A percentile compares a stretch with the other conserved stretches of the same genome.
phyloP scores from a whole-genome alignment of 2,888 invertebrate species.

The Electrophaes corylata region DNA sequence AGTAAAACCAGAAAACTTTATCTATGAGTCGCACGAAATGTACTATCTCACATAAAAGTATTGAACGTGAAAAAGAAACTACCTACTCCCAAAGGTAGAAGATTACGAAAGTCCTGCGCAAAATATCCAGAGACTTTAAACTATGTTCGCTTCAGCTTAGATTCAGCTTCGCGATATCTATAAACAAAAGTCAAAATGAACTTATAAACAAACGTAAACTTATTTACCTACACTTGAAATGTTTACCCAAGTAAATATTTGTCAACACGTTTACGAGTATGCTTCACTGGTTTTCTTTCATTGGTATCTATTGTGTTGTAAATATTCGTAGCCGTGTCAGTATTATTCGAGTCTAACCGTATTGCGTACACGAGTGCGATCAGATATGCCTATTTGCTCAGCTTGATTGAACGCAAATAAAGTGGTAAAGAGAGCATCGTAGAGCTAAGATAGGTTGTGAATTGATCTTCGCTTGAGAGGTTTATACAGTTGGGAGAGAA shows the following conservation, averaged over 20 bases:
- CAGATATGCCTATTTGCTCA: conserved; percentile 45
- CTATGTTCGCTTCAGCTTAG: conserved; percentile 11
- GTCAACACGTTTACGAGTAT: conserved; percentile 10
- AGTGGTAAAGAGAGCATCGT: conserved; percentile 62
- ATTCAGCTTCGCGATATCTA: conserved; percentile 7
- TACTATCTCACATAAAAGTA: conserved; percentile 11
- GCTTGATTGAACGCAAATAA: conserved; percentile 61
- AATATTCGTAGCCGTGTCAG: conserved; percentile 7
- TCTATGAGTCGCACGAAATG: conserved; percentile 3
- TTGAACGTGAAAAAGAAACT: conserved; percentile 18
- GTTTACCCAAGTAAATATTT: neutral
- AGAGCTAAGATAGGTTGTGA: conserved; percentile 56
- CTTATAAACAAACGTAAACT: neutral
- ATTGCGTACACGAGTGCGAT: conserved; percentile 19
- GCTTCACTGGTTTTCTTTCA: conserved; percentile 12
- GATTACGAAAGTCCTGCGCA: conserved; percentile 27
- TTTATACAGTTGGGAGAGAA: conserved; percentile 56
- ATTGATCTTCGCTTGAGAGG: conserved; percentile 59
- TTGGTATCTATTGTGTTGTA: neutral
- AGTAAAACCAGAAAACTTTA: conserved; percentile 9
- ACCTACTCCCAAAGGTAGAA: conserved; percentile 14
- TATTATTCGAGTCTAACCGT: conserved; percentile 25
- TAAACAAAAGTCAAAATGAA: too few relatives aligned
- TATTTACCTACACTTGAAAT: neutral
- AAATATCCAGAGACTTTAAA: conserved; percentile 17